phyloP scores from a whole-genome alignment of 2,888 invertebrate genomes.

The Ormyrus thymus region DNA sequence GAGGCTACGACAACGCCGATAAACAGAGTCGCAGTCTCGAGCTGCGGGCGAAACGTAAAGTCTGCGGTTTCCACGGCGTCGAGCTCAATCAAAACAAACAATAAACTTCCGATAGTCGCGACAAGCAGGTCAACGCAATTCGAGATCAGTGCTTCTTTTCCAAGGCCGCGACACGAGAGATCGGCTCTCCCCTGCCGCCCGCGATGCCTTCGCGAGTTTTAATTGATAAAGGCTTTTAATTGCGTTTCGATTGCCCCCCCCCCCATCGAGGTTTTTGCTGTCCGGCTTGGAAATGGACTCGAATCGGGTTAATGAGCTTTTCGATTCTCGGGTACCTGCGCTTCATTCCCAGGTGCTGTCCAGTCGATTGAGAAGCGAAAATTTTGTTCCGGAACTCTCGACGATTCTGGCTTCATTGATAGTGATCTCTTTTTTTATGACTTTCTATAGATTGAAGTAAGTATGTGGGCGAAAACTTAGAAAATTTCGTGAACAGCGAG shows the following conservation, averaged over 20 bases:
- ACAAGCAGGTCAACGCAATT: too few species aligned
- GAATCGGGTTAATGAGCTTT: background rate
- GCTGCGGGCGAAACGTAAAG: too few species aligned
- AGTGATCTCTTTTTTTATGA: background rate
- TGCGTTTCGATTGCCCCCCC: background rate
- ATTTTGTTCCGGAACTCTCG: background rate
- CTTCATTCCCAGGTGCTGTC: background rate
- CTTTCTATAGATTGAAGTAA: constrained; percentile 22
- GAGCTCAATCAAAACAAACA: too few species aligned
- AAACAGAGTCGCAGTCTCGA: too few species aligned
- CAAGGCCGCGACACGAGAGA: too few species aligned
- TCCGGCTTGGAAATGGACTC: background rate
- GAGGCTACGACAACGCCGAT: too few species aligned
- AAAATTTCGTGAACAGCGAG: background rate
- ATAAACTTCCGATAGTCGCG: too few species aligned
- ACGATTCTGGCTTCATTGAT: background rate
- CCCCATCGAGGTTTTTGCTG: background rate
- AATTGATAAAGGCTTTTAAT: background rate
- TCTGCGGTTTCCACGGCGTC: too few species aligned
- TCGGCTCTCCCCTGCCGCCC: too few species aligned
- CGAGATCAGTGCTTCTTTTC: too few species aligned
- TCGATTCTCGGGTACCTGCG: background rate
- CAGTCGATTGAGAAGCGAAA: background rate
- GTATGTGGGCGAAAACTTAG: background rate
- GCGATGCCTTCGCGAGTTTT: background rate